Conservation (phyloP, 2,113 vertebrate species). For the Tragulus kanchil region DNA sequence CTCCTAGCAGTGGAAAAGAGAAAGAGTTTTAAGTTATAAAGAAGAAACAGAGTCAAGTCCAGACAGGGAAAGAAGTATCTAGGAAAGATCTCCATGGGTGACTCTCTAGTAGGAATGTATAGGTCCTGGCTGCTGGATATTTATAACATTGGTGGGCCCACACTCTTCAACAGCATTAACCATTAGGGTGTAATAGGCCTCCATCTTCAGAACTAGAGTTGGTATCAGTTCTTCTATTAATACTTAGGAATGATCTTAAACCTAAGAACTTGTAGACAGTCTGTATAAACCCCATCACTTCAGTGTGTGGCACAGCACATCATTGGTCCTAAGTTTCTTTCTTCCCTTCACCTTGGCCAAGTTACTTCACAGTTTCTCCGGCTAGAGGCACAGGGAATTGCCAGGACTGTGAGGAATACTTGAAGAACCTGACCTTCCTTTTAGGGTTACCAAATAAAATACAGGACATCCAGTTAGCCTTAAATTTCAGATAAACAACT, state of each 20-base stretch:
- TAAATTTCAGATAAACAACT: constrained; percentile 7
- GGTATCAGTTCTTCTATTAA: not conserved
- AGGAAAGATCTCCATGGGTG: not conserved
- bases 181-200: not conserved
- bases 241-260: not conserved
- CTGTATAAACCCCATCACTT: not conserved
- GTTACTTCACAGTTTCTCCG: not conserved
- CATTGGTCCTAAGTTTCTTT: not conserved
- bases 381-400: not conserved
- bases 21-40: not conserved
- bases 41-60: not conserved
- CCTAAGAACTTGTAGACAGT: not conserved
- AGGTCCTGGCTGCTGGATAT: not conserved
- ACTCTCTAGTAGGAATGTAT: not conserved
- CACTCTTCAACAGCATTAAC: not conserved
- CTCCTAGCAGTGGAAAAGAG: not conserved
- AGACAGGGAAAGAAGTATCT: not conserved
- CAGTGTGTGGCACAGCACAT: not conserved
- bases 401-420: not conserved
- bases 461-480: not conserved
- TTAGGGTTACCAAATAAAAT: not conserved
- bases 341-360: not conserved
- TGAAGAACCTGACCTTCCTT: not conserved
- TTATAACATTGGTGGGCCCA: not conserved
- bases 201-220: not conserved